phyloP scores from a whole-genome alignment of 2,797 vertebrate species.

The Xyrichtys novacula region DNA sequence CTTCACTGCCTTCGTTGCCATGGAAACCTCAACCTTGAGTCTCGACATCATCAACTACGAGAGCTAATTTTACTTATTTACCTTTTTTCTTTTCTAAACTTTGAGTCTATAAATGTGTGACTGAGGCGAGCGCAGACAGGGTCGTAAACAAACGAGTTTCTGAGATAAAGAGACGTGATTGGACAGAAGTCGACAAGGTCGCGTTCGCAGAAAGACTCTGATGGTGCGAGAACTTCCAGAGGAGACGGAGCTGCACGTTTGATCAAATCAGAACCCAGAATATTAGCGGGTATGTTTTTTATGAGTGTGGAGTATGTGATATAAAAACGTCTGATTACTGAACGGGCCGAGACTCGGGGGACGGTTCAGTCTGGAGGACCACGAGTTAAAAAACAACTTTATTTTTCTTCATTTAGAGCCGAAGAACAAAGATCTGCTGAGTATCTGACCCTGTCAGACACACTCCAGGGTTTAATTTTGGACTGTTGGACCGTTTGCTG shows the following conservation, averaged over 20 bases:
- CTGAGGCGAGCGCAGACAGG: neutral
- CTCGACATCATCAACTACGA: constrained; percentile 27
- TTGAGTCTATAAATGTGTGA: constrained; percentile 11
- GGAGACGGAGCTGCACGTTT: neutral
- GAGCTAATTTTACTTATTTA: constrained; percentile 45
- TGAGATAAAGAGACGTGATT: constrained; percentile 16
- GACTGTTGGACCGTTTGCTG: too few species aligned
- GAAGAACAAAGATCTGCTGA: too few species aligned
- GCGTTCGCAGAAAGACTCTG: constrained; percentile 1
- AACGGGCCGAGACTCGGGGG: too few species aligned
- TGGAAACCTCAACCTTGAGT: constrained; percentile 46
- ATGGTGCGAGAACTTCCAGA: neutral
- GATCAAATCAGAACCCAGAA: too few species aligned
- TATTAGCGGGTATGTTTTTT: constrained; percentile 3
- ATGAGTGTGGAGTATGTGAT: neutral
- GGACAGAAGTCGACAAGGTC: constrained; percentile 19
- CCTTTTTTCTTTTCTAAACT: constrained; percentile 9
- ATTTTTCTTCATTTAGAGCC: too few species aligned
- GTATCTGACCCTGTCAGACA: too few species aligned
- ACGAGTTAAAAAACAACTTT: too few species aligned
- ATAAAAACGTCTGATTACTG: too few species aligned
- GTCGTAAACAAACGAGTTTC: constrained; percentile 11
- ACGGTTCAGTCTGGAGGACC: too few species aligned
- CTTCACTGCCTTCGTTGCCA: constrained; percentile 42
- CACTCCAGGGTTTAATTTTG: too few species aligned